A percentile compares a stretch with the other conserved stretches of the same genome.
These are phyloP conservation scores for Anseranas semipalmata DNA, from an alignment of 2,113 vertebrate genomes.

Conservation along the genomic window DNA sequence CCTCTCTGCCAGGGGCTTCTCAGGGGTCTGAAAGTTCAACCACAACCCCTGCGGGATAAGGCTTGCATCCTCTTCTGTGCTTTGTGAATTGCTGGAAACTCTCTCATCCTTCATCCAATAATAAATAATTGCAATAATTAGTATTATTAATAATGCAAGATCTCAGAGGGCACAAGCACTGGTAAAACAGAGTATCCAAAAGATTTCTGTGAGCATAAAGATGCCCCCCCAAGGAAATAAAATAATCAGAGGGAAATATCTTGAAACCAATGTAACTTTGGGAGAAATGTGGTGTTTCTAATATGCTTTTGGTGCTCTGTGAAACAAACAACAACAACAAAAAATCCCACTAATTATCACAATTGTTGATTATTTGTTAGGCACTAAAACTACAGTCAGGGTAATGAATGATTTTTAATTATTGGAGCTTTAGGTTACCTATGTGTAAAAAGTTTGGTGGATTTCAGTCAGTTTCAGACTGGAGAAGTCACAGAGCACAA, in stretches of 20 bases:
- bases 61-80: not conserved
- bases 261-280: not conserved
- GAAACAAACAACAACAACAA: not conserved
- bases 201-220: not conserved
- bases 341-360: not conserved
- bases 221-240: conserved; percentile 14
- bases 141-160: conserved; percentile 57
- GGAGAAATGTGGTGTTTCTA: conserved; percentile 12
- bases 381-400: not conserved
- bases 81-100: conserved; percentile 16
- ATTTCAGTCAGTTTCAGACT: not conserved
- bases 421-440: conserved; percentile 3
- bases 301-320: not conserved
- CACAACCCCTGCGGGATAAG: not conserved
- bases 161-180: conserved; percentile 7
- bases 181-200: conserved; percentile 28
- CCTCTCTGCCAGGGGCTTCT: not conserved
- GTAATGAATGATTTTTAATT: conserved; percentile 51
- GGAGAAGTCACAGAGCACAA: not conserved
- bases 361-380: conserved; percentile 32
- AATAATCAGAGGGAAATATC: conserved; percentile 42
- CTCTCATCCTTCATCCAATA: conserved; percentile 31
- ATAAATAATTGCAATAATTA: conserved; percentile 66
- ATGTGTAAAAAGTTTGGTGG: not conserved
- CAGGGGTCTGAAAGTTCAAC: not conserved